Evolutionary conservation across 1,140 invertebrate species (phyloP).

Genomic region (Cyclargus thomasi): DNA sequence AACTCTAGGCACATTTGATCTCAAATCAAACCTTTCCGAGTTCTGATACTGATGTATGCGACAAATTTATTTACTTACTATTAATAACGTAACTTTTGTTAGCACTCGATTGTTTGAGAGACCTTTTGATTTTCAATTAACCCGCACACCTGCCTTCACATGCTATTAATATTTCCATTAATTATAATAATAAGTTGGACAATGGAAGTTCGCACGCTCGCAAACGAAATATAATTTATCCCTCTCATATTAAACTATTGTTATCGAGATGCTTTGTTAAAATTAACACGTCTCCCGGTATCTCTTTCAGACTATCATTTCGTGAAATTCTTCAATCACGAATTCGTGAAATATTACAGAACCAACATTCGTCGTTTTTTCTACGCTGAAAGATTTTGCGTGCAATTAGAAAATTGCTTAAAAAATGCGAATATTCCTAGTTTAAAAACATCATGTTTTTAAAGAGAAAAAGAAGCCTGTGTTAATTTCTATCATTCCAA

Average conservation of each 20-base stretch:
- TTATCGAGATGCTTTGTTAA: neutral
- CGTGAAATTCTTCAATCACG: too few relatives aligned
- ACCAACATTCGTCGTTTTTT: too few relatives aligned
- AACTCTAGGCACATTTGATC: too few relatives aligned
- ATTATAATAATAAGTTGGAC: neutral
- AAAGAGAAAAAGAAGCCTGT: too few relatives aligned
- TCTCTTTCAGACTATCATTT: neutral
- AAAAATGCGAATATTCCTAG: too few relatives aligned
- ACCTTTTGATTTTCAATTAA: slow-evolving; percentile 1
- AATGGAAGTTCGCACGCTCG: neutral
- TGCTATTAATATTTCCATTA: slow-evolving; percentile 1
- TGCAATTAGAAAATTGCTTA: too few relatives aligned
- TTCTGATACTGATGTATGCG: neutral
- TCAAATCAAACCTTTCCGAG: too few relatives aligned
- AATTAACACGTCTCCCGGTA: neutral
- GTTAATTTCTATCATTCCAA: too few relatives aligned
- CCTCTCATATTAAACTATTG: slow-evolving; percentile 4
- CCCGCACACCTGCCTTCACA: neutral
- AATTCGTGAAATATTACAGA: too few relatives aligned
- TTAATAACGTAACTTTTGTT: neutral
- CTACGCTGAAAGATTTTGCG: too few relatives aligned
- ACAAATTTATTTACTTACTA: neutral
- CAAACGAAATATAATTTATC: neutral
- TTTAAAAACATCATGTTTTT: too few relatives aligned
- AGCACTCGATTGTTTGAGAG: too few relatives aligned